These are phyloP conservation scores for Holothuria leucospilota DNA, from an alignment of 53 echinoderm and acorn worm genomes.

Conservation along the genomic window DNA sequence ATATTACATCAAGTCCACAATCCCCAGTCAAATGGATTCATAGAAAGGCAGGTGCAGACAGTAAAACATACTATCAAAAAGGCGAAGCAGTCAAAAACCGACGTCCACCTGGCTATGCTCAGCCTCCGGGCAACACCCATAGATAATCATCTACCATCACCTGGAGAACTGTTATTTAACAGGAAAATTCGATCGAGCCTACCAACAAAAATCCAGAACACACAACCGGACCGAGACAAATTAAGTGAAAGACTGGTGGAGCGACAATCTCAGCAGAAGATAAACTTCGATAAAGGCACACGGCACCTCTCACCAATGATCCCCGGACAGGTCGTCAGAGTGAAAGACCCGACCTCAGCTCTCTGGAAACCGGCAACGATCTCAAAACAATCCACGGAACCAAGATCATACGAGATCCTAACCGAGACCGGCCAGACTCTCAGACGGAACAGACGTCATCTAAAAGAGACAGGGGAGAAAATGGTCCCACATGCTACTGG, in stretches of 20 bases:
- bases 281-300: conserved; percentile 56
- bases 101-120: conserved; percentile 53
- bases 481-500: background rate
- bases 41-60: conserved; percentile 59
- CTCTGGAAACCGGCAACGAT: conserved; percentile 54
- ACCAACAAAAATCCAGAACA: conserved; percentile 56
- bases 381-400: conserved; percentile 18
- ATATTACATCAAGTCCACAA: conserved; percentile 66
- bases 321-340: conserved; percentile 39
- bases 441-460: conserved; percentile 58
- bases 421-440: conserved; percentile 32
- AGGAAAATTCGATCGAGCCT: conserved; percentile 55
- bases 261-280: conserved; percentile 57
- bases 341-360: conserved; percentile 44
- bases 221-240: background rate
- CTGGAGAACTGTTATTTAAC: conserved; percentile 55
- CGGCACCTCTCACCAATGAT: conserved; percentile 47
- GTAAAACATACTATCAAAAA: conserved; percentile 51
- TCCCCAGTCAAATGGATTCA: conserved; percentile 57
- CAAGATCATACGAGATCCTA: background rate
- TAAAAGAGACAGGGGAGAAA: conserved; percentile 34
- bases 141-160: conserved; percentile 48
- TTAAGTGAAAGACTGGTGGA: conserved; percentile 40
- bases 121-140: conserved; percentile 57
- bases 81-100: conserved; percentile 17